Evolutionary conservation across 2,113 vertebrate genomes (phyloP), one percentile per base, ranked within the genome.

Genomic region (Onychostruthus taczanowskii): DNA sequence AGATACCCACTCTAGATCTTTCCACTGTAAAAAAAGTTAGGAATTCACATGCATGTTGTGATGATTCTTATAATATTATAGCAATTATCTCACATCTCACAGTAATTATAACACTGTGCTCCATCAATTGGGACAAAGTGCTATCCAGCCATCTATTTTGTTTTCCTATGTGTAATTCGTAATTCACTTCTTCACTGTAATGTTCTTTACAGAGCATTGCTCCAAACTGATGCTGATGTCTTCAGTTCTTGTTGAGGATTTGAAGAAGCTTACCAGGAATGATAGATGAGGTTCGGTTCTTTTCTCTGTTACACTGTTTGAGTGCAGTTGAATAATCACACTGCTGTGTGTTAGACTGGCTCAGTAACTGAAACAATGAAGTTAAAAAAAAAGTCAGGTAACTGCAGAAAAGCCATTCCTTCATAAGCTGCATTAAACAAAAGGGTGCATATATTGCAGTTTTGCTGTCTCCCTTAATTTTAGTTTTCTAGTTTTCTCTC

Each of bases 201-300:
- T 18, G 16, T 46, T 35, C 13, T 68, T 80, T 70, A 89, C 56
- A 35, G 12, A 75, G 37, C 31, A 44, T 19, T 81, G 44, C 20
- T 84, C 44, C 58, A 58, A 28, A 49, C 12, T 35, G 62, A 30
- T 11, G 39, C 39, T 70, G 27, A 47, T 24, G 23, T 37, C 35
- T 64, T 61, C 37, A 62, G 23, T 23, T 79, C 58, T 64, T 39
- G 13, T 16, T n/a, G 35, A 73, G 20, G 26, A 37, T 84, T 17
- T 79, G 53, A 93, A 79, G 11, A 68, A 78, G 35, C 97, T 82
- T 97, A 99, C 99, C 98, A 23, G 99, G 99, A 82, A 99, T 98
- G 89, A 99, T 96, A 11, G 98, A 98, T 61, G 98, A 98, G 62
- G 91, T 98, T 94, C 99, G 97, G 97, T 99, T 99, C 96, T 99